Conservation (phyloP, 2,113 vertebrate genomes). For the Lichenostomus cassidix region DNA sequence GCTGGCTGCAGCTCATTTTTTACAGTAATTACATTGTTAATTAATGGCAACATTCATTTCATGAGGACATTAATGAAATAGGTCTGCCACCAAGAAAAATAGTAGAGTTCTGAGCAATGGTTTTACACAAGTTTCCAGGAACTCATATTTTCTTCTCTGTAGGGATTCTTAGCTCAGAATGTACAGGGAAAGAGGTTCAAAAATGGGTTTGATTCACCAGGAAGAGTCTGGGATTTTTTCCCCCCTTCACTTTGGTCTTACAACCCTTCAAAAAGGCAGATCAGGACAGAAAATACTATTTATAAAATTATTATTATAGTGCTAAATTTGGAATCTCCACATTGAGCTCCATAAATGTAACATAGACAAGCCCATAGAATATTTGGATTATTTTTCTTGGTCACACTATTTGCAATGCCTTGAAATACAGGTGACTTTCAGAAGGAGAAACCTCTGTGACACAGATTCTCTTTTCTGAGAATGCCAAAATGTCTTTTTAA, state of each 20-base stretch:
- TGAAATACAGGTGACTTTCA: neutral
- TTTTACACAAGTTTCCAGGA: neutral
- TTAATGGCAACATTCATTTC: slow-evolving; percentile 11
- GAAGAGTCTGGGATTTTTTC: neutral
- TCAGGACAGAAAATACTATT: neutral
- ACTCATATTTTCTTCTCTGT: neutral
- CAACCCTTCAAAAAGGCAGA: neutral
- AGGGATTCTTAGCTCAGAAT: neutral
- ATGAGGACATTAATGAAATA: neutral
- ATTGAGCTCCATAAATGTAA: neutral
- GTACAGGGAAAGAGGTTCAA: neutral
- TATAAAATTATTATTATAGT: neutral
- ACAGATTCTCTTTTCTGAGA: neutral
- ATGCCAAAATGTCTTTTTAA: neutral
- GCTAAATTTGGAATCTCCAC: neutral
- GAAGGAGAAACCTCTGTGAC: neutral
- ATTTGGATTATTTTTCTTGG: neutral
- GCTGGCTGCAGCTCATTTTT: slow-evolving; percentile 27
- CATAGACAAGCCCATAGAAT: neutral
- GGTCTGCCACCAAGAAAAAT: slow-evolving; percentile 29
- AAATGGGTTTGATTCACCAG: neutral
- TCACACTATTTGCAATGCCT: neutral
- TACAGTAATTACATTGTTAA: slow-evolving; percentile 29
- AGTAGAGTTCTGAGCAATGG: neutral
- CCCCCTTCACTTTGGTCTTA: neutral